Conservation (phyloP, 2,113 vertebrate species). For the Poecile atricapillus region DNA sequence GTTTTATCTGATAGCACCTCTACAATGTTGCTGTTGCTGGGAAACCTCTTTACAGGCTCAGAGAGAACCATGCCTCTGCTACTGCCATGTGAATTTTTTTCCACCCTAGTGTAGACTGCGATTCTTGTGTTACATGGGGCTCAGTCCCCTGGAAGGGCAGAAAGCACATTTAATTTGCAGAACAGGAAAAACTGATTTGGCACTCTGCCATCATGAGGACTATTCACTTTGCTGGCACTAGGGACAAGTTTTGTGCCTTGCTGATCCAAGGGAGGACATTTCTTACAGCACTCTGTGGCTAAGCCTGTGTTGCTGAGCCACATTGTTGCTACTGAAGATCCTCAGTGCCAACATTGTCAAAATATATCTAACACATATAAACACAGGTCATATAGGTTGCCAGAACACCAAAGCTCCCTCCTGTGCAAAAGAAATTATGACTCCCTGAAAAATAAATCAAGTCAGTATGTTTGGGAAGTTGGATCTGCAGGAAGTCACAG, state of each 20-base stretch:
- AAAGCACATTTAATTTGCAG: background rate
- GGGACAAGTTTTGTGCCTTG: background rate
- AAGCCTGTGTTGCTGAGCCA: background rate
- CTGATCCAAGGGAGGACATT: background rate
- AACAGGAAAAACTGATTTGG: background rate
- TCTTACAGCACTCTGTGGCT: background rate
- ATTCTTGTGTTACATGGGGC: background rate
- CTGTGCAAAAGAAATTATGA: background rate
- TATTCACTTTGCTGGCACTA: background rate
- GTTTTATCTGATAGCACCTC: constrained; percentile 18
- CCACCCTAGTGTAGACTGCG: too few species aligned
- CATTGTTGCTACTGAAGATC: background rate
- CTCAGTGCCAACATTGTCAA: background rate
- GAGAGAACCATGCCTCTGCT: background rate
- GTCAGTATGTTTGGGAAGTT: background rate
- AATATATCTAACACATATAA: background rate
- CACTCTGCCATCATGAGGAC: background rate
- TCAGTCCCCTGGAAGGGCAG: background rate
- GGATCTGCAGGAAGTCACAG: background rate
- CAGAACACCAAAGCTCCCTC: background rate
- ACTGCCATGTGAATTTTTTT: background rate
- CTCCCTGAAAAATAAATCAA: background rate
- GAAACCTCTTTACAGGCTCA: background rate
- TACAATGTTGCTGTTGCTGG: constrained; percentile 13
- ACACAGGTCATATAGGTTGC: background rate